Evolutionary conservation across 2,113 vertebrate species (phyloP).

Genomic region (Cinclus mexicanus): DNA sequence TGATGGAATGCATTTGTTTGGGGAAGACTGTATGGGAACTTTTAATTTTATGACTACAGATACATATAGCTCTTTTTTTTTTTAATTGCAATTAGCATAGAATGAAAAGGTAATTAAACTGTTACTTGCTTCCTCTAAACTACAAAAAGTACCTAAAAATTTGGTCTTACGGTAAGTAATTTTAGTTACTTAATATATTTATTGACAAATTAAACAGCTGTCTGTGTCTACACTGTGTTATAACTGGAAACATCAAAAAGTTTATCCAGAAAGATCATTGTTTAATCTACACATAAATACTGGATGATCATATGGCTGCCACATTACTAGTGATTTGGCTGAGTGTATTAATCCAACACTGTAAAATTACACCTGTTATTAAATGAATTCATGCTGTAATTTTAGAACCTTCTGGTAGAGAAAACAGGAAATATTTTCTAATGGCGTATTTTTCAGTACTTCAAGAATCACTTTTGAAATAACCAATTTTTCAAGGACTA

Average conservation of each 20-base stretch:
- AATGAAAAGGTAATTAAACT: not conserved
- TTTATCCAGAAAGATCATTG: not conserved
- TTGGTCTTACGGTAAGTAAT: not conserved
- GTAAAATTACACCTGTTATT: not conserved
- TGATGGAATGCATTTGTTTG: not conserved
- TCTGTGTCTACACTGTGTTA: not conserved
- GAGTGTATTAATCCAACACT: not conserved
- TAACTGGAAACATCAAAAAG: not conserved
- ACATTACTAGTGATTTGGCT: not conserved
- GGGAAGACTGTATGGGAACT: not conserved
- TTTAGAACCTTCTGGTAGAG: not conserved
- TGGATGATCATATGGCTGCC: not conserved
- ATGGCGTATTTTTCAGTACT: not conserved
- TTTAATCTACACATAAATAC: not conserved
- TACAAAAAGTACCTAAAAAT: slow-evolving; percentile 29
- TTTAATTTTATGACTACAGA: not conserved
- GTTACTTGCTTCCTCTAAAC: slow-evolving; percentile 46
- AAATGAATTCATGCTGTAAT: not conserved
- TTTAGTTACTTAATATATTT: slow-evolving; percentile 48
- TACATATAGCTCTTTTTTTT: not conserved
- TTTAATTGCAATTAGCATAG: not conserved
- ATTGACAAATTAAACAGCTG: slow-evolving; percentile 5
- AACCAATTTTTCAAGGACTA: slow-evolving; percentile 39
- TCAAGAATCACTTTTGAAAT: not conserved
- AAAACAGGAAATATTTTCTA: not conserved